phyloP scores from a whole-genome alignment of 2,888 invertebrate species.

The Griposia aprilina region DNA sequence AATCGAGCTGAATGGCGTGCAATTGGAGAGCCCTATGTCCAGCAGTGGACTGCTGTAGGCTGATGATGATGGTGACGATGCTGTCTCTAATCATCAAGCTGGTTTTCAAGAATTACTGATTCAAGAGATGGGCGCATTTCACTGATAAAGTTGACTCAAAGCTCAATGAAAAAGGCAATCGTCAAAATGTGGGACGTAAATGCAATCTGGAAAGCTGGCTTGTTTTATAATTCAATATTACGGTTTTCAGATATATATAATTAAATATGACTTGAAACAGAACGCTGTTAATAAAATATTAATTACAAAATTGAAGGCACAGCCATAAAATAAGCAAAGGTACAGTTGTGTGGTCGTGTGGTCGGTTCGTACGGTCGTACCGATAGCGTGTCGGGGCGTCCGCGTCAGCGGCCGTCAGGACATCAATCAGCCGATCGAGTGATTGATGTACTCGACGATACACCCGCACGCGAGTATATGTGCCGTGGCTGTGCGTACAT shows the following conservation, averaged over 20 bases:
- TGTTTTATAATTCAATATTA: neutral
- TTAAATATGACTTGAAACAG: conserved; percentile 1
- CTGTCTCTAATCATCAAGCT: too few species aligned
- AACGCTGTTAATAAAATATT: conserved; percentile 28
- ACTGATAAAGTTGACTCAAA: neutral
- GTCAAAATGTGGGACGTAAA: too few species aligned
- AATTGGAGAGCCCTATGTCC: too few species aligned
- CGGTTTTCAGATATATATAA: too few species aligned
- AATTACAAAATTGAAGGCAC: conserved; percentile 18
- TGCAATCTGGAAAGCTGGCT: neutral
- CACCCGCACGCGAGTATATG: conserved; percentile 48
- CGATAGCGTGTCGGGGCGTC: conserved; percentile 53
- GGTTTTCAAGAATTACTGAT: too few species aligned
- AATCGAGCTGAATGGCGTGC: too few species aligned
- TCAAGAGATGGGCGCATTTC: too few species aligned
- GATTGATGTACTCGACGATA: conserved; percentile 64
- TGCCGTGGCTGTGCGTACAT: conserved; percentile 8
- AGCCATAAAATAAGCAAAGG: conserved; percentile 39
- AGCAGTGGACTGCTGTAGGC: too few species aligned
- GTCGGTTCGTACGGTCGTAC: conserved; percentile 29
- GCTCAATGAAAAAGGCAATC: neutral
- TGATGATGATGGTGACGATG: too few species aligned
- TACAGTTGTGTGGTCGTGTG: conserved; percentile 39
- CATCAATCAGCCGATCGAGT: conserved; percentile 63
- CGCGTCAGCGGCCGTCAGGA: conserved; percentile 52